A percentile compares a stretch with the other conserved stretches of the same genome.
These are phyloP conservation scores for Chymomyza caudatula DNA, from an alignment of 2,888 invertebrate genomes.

Conservation along the genomic window DNA sequence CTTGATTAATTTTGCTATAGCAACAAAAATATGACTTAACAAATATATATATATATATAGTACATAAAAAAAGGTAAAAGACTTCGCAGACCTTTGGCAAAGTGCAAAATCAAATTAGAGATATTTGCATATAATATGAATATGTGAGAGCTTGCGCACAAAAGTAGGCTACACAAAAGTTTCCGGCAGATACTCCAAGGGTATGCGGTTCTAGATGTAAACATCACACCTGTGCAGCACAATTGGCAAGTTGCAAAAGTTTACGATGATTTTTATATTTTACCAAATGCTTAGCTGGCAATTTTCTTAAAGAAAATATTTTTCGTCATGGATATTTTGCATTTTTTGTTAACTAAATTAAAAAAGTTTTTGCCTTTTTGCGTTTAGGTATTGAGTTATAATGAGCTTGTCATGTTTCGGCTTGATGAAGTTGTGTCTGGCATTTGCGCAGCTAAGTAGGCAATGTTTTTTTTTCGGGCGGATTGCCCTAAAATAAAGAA, in stretches of 20 bases:
- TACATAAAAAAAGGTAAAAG: background rate
- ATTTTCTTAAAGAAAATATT: constrained; percentile 33
- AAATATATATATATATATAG: constrained; percentile 6
- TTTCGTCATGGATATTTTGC: background rate
- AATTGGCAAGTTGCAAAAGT: constrained; percentile 14
- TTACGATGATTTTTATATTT: constrained; percentile 22
- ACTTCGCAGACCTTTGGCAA: background rate
- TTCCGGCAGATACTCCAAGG: constrained; percentile 28
- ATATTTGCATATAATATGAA: constrained; percentile 55
- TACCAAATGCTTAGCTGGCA: constrained; percentile 13
- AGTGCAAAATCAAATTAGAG: constrained; percentile 53
- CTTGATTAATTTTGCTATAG: constrained; percentile 63
- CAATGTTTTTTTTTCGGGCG: too few species aligned
- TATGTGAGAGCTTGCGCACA: constrained; percentile 37
- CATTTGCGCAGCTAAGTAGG: too few species aligned
- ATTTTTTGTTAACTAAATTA: constrained; percentile 59
- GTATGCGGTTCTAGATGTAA: constrained; percentile 32
- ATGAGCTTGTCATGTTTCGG: constrained; percentile 54
- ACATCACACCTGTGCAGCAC: constrained; percentile 1
- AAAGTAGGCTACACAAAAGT: constrained; percentile 57
- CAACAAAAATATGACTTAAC: constrained; percentile 20
- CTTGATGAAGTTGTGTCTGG: background rate
- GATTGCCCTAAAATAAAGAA: too few species aligned
- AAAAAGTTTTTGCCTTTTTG: constrained; percentile 45
- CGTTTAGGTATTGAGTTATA: constrained; percentile 31